These are phyloP conservation scores for Myrmecobius fasciatus DNA, from an alignment of 2,113 vertebrate species.

Conservation along the genomic window DNA sequence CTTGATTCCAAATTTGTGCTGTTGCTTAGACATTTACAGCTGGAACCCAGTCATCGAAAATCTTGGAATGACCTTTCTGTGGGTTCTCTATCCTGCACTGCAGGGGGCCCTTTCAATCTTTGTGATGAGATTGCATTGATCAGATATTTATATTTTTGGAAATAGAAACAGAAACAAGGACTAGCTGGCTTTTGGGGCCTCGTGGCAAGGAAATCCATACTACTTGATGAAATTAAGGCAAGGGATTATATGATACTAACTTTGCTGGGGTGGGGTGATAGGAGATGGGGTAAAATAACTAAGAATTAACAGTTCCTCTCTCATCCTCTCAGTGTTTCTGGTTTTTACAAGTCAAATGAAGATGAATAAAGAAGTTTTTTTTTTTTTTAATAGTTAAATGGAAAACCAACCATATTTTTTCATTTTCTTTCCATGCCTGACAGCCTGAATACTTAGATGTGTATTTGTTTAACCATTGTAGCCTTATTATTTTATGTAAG, in stretches of 20 bases:
- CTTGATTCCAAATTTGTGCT: neutral
- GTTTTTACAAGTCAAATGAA: constrained; percentile 41
- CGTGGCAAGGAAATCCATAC: constrained; percentile 34
- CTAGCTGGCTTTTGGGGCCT: constrained; percentile 42
- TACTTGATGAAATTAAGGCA: constrained; percentile 54
- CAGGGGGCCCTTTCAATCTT: constrained; percentile 37
- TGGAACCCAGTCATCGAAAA: constrained; percentile 35
- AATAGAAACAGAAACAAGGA: constrained; percentile 41
- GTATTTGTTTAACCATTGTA: neutral
- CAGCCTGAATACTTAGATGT: neutral
- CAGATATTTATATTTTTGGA: constrained; percentile 55
- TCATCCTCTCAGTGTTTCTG: constrained; percentile 49
- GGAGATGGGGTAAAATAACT: constrained; percentile 37
- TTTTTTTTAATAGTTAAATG: constrained; percentile 41
- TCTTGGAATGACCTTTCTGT: constrained; percentile 21
- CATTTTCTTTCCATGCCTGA: neutral
- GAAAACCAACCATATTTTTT: neutral
- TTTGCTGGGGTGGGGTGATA: neutral
- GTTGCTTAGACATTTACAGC: constrained; percentile 42
- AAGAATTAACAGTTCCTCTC: constrained; percentile 33
- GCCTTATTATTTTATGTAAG: neutral
- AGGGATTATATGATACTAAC: constrained; percentile 16
- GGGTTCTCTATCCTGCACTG: constrained; percentile 39
- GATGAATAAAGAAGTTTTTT: constrained; percentile 9
- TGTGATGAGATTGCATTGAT: constrained; percentile 55